These are phyloP conservation scores for Nineta flava DNA, from an alignment of 2,888 invertebrate genomes.

Conservation along the genomic window DNA sequence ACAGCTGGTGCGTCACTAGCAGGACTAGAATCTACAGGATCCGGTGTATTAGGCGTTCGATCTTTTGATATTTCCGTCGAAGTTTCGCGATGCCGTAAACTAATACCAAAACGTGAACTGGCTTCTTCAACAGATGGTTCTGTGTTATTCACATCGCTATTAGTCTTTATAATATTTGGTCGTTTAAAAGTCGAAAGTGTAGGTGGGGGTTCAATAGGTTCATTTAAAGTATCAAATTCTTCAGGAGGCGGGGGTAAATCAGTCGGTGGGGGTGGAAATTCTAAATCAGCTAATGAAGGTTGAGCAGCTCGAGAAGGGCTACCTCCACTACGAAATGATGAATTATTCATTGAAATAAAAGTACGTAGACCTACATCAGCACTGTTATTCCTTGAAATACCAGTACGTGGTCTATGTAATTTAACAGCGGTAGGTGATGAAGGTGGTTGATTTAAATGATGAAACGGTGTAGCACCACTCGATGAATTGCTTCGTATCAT, in stretches of 20 bases:
- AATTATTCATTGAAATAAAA: constrained; percentile 23
- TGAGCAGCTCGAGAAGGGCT: constrained; percentile 57
- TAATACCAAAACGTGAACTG: constrained; percentile 54
- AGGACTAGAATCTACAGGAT: constrained; percentile 26
- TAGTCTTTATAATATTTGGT: constrained; percentile 21
- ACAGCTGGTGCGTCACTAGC: constrained; percentile 30
- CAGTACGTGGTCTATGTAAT: constrained; percentile 34
- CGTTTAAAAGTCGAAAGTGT: constrained; percentile 24
- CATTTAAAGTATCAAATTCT: constrained; percentile 31
- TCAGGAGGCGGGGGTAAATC: constrained; percentile 67
- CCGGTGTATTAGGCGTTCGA: constrained; percentile 28
- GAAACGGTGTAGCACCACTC: constrained; percentile 55
- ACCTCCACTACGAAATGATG: constrained; percentile 31
- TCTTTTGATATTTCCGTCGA: constrained; percentile 37
- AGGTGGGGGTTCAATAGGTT: constrained; percentile 20
- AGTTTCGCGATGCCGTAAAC: constrained; percentile 37
- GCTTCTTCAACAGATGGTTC: constrained; percentile 58
- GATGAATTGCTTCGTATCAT: constrained; percentile 86
- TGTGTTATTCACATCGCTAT: constrained; percentile 38
- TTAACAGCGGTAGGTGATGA: constrained; percentile 45
- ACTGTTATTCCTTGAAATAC: constrained; percentile 24
- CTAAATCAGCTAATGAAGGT: constrained; percentile 64
- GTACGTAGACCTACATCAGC: constrained; percentile 28
- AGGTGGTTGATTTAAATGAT: constrained; percentile 32
- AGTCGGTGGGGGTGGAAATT: constrained; percentile 75